Conservation (phyloP, 2,113 vertebrate species). For the Saguinus imperator region DNA sequence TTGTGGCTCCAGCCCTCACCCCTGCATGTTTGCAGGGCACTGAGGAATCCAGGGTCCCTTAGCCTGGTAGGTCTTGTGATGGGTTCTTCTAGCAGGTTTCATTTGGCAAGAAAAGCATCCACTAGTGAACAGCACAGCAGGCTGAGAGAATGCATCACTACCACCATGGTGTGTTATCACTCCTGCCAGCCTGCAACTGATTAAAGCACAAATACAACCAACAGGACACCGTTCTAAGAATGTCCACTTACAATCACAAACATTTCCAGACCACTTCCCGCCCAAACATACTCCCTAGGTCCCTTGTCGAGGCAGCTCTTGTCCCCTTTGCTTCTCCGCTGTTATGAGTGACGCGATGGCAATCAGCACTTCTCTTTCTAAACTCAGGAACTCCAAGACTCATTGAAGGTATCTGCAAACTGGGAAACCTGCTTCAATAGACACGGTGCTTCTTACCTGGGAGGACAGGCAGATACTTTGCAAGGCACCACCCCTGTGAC, state of each 20-base stretch:
- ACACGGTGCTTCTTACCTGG: conserved; percentile 83
- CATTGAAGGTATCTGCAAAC: accelerated
- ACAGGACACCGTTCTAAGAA: accelerated
- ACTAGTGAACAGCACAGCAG: accelerated
- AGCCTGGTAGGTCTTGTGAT: accelerated
- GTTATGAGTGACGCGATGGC: accelerated
- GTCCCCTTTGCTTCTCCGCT: neutral
- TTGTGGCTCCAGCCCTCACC: accelerated
- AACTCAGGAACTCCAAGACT: too few relatives aligned
- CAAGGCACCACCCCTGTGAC: conserved; percentile 84
- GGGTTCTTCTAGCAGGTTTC: neutral
- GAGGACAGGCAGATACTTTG: conserved; percentile 88
- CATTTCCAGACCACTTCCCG: accelerated
- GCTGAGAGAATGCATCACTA: accelerated
- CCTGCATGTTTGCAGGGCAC: accelerated
- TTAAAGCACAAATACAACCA: neutral
- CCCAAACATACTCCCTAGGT: accelerated
- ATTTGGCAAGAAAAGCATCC: neutral
- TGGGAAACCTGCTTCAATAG: accelerated
- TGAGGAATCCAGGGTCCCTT: accelerated
- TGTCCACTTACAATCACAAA: accelerated
- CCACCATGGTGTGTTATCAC: accelerated
- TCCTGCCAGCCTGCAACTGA: neutral
- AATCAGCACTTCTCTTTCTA: accelerated
- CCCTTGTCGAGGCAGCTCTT: accelerated